Base-by-base conservation (phyloP, 2,888 invertebrate species). In the Reticulitermes lucifugus region DNA sequence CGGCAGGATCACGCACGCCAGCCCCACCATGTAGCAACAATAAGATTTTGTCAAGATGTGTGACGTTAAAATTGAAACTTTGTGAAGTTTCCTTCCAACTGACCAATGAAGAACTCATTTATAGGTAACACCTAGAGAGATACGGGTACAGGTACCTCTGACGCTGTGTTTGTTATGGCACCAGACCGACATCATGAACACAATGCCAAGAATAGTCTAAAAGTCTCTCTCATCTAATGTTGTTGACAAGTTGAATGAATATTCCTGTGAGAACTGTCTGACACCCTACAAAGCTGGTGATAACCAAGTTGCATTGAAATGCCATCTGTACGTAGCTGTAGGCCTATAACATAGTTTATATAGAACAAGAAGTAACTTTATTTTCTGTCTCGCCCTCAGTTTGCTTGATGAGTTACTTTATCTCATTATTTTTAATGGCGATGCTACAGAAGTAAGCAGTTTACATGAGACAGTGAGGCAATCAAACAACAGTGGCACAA, bases 331-430 rank as follows among this genome's bases (percentile, higher is more conserved):
- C 12, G 55, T 55, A 55, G 35, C 35, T 35, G 35, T 35, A 35
- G 35, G 35, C 35, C 35, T 55, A 55, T 55, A 55, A 55, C 14
- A 55, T 55, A 55, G 55, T 18, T 55, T 55, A 55, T 55, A 55
- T 18, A 55, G 65, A n/a, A 25, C 65, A 65, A 65, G 25, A 65
- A 65, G n/a, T 65, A 65, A 65, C 65, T 65, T 65, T 14, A 65
- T 65, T 65, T 25, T 6, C 65, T 65, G 65, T 65, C 25, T 65
- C 65, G 65, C 55, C 55, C 55, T 18, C 55, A 55, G 55, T 55
- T 55, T 18, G 55, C 65, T 65, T 65, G 65, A 65, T 65, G 65
- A 65, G 65, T 65, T 65, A 65, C 65, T 65, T n/a, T 65, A 65
- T 65, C 65, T 6, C 65, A 65, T 65, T 65, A 65, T 65, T 65